Conservation (phyloP, 2,797 vertebrate genomes). For the Clamator glandarius region DNA sequence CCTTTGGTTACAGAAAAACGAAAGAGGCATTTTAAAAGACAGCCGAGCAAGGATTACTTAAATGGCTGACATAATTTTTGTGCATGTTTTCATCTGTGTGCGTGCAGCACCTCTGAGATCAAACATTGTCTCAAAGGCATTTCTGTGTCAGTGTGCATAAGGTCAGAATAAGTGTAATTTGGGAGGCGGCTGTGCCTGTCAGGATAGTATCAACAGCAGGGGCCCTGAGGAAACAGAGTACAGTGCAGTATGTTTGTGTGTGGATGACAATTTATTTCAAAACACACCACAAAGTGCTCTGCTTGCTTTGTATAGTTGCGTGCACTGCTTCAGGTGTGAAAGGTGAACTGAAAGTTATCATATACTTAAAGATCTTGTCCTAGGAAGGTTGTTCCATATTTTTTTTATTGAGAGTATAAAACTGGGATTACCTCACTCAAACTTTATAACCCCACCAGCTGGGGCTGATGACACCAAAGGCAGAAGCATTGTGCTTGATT, state of each 20-base stretch:
- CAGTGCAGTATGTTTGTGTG: background rate
- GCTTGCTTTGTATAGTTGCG: background rate
- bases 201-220: background rate
- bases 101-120: slow-evolving; percentile 44
- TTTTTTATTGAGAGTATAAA: background rate
- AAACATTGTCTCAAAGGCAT: slow-evolving; percentile 61
- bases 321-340: slow-evolving; percentile 1
- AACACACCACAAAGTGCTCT: slow-evolving; percentile 11
- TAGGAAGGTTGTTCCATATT: background rate
- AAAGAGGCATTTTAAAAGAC: slow-evolving; percentile 75
- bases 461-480: background rate
- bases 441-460: background rate
- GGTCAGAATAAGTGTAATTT: background rate
- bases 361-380: background rate
- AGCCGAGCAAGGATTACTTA: slow-evolving; percentile 62
- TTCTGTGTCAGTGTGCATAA: background rate
- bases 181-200: background rate
- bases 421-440: background rate
- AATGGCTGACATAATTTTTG: slow-evolving; percentile 31
- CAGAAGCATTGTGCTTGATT: background rate
- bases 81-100: background rate
- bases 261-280: slow-evolving; percentile 31
- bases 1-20: slow-evolving; percentile 73
- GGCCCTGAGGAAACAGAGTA: background rate
- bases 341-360: slow-evolving; percentile 17